phyloP scores from a whole-genome alignment of 2,797 vertebrate species.

The Rhabdophis nuchalis region DNA sequence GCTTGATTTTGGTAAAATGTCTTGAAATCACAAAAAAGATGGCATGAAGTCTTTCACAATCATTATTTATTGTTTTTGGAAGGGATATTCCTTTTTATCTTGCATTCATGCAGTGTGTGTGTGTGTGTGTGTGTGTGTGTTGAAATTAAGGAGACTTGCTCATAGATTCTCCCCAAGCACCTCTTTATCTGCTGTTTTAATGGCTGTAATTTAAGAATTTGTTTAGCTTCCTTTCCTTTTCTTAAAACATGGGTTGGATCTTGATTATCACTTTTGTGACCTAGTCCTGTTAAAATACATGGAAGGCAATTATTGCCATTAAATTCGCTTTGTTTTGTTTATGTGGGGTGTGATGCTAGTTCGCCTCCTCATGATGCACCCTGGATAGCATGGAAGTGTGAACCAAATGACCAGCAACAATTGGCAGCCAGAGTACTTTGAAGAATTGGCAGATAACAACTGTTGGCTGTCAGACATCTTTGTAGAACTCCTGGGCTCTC shows the following conservation, averaged over 20 bases:
- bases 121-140: background rate
- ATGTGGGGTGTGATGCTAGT: too few relatives aligned
- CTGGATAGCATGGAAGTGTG: too few relatives aligned
- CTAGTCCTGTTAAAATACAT: background rate
- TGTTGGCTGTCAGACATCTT: too few relatives aligned
- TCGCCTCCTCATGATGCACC: too few relatives aligned
- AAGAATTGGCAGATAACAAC: too few relatives aligned
- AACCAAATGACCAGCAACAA: too few relatives aligned
- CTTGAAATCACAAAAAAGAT: background rate
- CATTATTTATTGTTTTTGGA: background rate
- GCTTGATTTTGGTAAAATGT: background rate
- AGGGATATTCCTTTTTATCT: background rate
- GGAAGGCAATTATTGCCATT: background rate
- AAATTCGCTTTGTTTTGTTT: background rate
- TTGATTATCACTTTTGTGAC: background rate
- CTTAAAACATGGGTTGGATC: background rate
- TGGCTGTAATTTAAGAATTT: background rate
- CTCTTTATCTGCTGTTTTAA: background rate
- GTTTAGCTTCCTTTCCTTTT: background rate
- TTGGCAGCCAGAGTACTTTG: too few relatives aligned
- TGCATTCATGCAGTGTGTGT: background rate
- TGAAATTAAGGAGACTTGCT: background rate
- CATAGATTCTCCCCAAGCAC: background rate
- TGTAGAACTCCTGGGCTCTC: too few relatives aligned
- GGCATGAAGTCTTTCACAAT: background rate